Evolutionary conservation across 2,797 vertebrate genomes (phyloP), one percentile per base, ranked within the genome.

Genomic region (Yasuhikotakia modesta): DNA sequence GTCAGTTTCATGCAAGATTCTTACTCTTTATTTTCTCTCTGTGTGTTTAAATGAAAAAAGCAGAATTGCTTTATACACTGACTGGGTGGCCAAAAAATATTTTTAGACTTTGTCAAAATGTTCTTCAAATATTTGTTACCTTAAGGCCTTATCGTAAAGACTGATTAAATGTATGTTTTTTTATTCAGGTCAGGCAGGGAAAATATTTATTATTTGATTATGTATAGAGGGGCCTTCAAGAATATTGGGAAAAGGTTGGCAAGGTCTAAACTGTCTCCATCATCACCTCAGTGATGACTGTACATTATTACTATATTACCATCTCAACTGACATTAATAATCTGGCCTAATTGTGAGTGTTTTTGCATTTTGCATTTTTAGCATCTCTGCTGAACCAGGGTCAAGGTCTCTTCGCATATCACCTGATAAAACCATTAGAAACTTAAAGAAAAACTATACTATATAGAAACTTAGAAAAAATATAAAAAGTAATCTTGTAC

Each of bases 31-130:
- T 52, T n/a, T 16, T 48, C 60, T 24, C 17, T 22, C 1, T 43
- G 10, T 24, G 21, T 17, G 13, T 57, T 17, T 46, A 14, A 22
- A 48, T 58, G 73, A 32, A 68, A 48, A 76, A 76, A 30, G 22
- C 64, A 67, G 64, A 12, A 1, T 45, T 76, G 17, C 64, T 53
- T 8, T 39, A 32, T 24, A 58, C 39, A 67, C 35, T 6, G 70
- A 66, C 61, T 58, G 76, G 68, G 78, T 77, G 79, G 80, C 48
- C 72, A 70, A 19, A 61, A 67, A 65, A 53, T 43, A 45, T 67
- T 64, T 19, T 32, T 53, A 24, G 43, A 32, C 53, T 64, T 7
- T 8, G 32, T 69, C 52, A 45, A 69, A 58, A 52, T 22, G 5
- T 60, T 71, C 39, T 71, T 76, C 12, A 76, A 66, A 76, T 76